These are phyloP conservation scores for Melanotaenia boesemani DNA, from an alignment of 2,797 vertebrate genomes.

Conservation along the genomic window DNA sequence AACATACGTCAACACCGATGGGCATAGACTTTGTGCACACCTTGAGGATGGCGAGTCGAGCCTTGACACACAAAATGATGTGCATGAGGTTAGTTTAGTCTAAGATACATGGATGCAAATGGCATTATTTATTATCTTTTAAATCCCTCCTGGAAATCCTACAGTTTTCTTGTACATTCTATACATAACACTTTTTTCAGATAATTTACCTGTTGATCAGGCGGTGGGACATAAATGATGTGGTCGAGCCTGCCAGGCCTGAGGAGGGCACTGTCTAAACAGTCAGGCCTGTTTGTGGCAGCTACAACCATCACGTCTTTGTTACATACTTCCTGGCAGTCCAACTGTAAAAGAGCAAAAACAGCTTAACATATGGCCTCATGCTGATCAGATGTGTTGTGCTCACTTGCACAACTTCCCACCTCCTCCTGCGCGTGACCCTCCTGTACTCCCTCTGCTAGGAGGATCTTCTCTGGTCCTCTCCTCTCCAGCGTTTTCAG, in stretches of 20 bases:
- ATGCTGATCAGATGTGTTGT: neutral
- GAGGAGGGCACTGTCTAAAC: constrained; percentile 92
- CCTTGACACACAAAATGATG: constrained; percentile 72
- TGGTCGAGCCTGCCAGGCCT: constrained; percentile 95
- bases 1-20: constrained; percentile 81
- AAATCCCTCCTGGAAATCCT: constrained; percentile 7
- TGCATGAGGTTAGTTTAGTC: neutral
- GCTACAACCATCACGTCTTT: constrained; percentile 92
- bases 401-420: neutral
- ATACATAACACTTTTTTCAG: neutral
- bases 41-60: constrained; percentile 88
- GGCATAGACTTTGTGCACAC: constrained; percentile 87
- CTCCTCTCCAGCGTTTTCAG: constrained; percentile 89
- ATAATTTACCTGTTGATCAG: constrained; percentile 87
- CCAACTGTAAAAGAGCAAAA: constrained; percentile 76
- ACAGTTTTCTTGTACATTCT: neutral
- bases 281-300: constrained; percentile 93
- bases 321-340: constrained; percentile 88
- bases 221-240: constrained; percentile 92
- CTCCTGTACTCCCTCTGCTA: constrained; percentile 75
- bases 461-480: constrained; percentile 74
- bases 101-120: neutral
- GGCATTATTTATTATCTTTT: neutral
- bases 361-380: neutral
- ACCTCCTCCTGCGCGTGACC: constrained; percentile 78